Conservation (phyloP, 2,888 invertebrate species). For the Corythucha ciliata region DNA sequence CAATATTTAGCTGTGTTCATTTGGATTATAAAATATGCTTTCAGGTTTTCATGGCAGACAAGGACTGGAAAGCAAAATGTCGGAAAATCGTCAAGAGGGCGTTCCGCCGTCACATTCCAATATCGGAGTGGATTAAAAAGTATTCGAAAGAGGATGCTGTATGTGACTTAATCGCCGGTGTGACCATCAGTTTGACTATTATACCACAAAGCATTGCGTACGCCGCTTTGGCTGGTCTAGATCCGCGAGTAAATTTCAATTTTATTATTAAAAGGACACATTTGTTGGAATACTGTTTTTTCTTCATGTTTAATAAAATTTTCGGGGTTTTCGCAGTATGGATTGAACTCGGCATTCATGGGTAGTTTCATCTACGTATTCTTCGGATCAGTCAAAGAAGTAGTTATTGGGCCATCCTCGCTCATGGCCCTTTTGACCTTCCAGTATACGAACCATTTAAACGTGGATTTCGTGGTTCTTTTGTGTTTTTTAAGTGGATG, state of each 20-base stretch:
- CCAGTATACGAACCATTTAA: conserved; percentile 59
- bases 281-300: no score
- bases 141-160: conserved; percentile 60
- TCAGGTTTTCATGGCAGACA: no score
- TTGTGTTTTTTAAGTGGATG: conserved; percentile 68
- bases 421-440: conserved; percentile 79
- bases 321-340: conserved; percentile 54
- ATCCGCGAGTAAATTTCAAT: conserved; percentile 53
- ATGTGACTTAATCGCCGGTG: conserved; percentile 77
- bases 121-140: conserved; percentile 42
- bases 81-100: no score
- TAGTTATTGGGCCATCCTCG: conserved; percentile 87
- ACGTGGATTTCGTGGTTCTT: conserved; percentile 62
- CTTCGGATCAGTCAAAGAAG: conserved; percentile 79
- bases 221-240: conserved; percentile 72
- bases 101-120: no score
- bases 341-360: conserved; percentile 84
- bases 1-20: no score
- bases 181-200: conserved; percentile 81
- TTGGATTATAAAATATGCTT: no score
- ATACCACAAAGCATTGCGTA: conserved; percentile 92
- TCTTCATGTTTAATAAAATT: no score
- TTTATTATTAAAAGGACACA: no score
- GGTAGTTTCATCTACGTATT: conserved; percentile 78
- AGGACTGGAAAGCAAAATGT: no score